These are phyloP conservation scores for Actinemys pallida DNA, from an alignment of 2,113 vertebrate species.

Conservation along the genomic window DNA sequence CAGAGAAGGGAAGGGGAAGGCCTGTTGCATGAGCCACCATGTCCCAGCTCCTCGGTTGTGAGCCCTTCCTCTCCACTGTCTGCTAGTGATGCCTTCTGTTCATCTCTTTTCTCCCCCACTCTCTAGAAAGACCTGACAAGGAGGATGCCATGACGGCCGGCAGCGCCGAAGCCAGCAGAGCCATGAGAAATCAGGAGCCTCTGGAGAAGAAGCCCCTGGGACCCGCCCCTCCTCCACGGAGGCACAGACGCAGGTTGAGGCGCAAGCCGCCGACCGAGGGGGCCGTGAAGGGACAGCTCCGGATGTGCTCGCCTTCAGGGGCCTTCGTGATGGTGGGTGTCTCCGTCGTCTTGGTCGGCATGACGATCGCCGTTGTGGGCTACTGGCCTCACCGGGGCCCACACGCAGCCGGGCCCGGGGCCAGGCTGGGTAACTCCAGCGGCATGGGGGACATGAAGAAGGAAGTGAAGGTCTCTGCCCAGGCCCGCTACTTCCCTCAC, in stretches of 20 bases:
- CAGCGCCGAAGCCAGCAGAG: not conserved
- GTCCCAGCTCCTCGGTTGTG: not conserved
- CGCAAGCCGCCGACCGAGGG: slow-evolving; percentile 48
- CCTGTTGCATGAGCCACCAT: not conserved
- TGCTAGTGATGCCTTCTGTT: not conserved
- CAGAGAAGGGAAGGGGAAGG: not conserved
- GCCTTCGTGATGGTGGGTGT: slow-evolving; percentile 91
- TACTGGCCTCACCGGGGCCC: slow-evolving; percentile 90
- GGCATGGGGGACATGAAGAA: slow-evolving; percentile 67
- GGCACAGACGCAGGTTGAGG: slow-evolving; percentile 41
- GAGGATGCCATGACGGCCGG: not conserved
- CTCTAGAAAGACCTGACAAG: not conserved
- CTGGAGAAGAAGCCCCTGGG: slow-evolving; percentile 3
- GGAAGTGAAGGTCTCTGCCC: slow-evolving; percentile 76
- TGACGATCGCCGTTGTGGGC: slow-evolving; percentile 90
- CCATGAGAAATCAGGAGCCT: slow-evolving; percentile 34
- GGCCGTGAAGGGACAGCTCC: slow-evolving; percentile 85
- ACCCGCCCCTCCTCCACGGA: slow-evolving; percentile 39
- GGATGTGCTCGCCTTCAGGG: slow-evolving; percentile 91
- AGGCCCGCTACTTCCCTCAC: slow-evolving; percentile 75
- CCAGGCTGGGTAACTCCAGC: slow-evolving; percentile 36
- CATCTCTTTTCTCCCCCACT: not conserved
- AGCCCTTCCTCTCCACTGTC: not conserved
- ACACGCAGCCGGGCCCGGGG: not conserved
- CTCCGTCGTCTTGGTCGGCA: slow-evolving; percentile 90